phyloP scores from a whole-genome alignment of 2,888 invertebrate species.

The Acleris literana region DNA sequence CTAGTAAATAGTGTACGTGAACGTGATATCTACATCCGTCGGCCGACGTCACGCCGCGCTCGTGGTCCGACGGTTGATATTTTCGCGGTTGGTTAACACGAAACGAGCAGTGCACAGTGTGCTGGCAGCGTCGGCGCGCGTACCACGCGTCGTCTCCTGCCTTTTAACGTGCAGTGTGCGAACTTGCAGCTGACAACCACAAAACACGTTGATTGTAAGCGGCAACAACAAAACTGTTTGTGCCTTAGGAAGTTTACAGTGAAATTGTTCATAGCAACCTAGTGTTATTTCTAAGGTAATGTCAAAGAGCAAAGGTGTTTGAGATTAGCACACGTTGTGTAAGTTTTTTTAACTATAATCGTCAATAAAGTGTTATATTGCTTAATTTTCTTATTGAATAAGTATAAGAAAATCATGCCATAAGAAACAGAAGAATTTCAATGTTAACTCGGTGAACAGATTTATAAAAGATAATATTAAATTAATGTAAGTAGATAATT shows the following conservation, averaged over 20 bases:
- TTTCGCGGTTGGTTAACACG: constrained; percentile 47
- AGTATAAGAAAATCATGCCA: background rate
- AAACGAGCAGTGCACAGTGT: constrained; percentile 51
- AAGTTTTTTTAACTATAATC: constrained; percentile 1
- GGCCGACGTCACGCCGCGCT: constrained; percentile 63
- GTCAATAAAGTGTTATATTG: constrained; percentile 3
- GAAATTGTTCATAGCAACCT: constrained; percentile 23
- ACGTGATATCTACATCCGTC: constrained; percentile 46
- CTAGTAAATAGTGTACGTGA: constrained; percentile 29
- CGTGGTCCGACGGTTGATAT: constrained; percentile 46
- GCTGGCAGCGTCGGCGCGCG: constrained; percentile 60
- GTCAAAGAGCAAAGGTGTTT: constrained; percentile 1
- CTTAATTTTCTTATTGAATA: background rate
- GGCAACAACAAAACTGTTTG: constrained; percentile 36
- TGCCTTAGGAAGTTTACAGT: constrained; percentile 44
- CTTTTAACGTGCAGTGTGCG: constrained; percentile 51
- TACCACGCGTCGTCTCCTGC: constrained; percentile 57
- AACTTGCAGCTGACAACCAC: constrained; percentile 43
- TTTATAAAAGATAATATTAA: background rate
- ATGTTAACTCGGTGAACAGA: constrained; percentile 1
- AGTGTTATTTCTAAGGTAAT: constrained; percentile 31
- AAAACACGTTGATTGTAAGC: constrained; percentile 36
- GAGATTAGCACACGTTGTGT: constrained; percentile 12
- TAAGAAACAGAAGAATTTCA: background rate
- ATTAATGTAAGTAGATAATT: background rate